Evolutionary conservation across 2,888 invertebrate species (phyloP).

Genomic region (Ormyrus nitidulus): DNA sequence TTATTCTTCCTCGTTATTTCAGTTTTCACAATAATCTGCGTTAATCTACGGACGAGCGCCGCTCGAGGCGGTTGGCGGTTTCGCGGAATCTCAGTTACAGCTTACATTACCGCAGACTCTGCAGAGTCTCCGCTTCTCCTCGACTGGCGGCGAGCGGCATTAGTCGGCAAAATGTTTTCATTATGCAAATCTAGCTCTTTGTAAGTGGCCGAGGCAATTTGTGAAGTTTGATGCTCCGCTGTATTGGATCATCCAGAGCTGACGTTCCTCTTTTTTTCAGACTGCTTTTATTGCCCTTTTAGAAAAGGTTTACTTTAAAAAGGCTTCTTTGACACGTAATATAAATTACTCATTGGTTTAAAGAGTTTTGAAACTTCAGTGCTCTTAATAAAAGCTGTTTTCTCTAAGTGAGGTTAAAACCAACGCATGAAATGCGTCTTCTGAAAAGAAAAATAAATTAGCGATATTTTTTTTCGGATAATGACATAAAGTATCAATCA

Average conservation of each 20-base stretch:
- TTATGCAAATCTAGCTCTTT: conserved; percentile 64
- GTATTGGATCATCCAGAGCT: background rate
- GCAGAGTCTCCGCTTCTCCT: background rate
- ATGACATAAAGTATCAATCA: too few relatives aligned
- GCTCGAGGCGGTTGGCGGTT: conserved; percentile 56
- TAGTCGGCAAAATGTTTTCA: conserved; percentile 60
- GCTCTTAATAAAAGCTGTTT: too few relatives aligned
- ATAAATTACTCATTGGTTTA: too few relatives aligned
- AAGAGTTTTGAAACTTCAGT: too few relatives aligned
- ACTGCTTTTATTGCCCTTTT: too few relatives aligned
- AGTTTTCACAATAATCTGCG: conserved; percentile 12
- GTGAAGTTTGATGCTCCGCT: conserved; percentile 28
- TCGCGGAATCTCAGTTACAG: conserved; percentile 61
- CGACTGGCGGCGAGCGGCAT: conserved; percentile 46
- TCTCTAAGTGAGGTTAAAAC: too few relatives aligned
- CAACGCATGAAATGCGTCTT: too few relatives aligned
- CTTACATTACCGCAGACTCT: conserved; percentile 53
- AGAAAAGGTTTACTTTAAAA: too few relatives aligned
- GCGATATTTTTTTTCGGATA: too few relatives aligned
- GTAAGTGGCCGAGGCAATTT: conserved; percentile 51
- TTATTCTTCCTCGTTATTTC: conserved; percentile 8
- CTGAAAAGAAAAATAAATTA: too few relatives aligned
- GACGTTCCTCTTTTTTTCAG: too few relatives aligned
- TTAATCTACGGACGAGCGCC: background rate
- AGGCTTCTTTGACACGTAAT: too few relatives aligned